Evolutionary conservation across 2,888 invertebrate genomes (phyloP).

Genomic region (Tolmerus cingulatus): DNA sequence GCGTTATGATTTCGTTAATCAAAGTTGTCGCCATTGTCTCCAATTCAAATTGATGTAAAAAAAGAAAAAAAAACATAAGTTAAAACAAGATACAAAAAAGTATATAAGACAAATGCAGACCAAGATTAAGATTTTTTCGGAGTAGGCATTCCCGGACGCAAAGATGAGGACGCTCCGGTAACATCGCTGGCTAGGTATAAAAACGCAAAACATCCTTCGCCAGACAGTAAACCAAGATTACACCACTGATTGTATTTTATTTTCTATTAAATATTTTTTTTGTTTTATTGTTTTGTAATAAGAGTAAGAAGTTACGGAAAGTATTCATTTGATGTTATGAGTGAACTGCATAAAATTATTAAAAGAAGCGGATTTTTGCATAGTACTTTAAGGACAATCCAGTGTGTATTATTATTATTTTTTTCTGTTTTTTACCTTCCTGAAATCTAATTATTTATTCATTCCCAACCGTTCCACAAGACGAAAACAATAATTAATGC

Average conservation of each 20-base stretch:
- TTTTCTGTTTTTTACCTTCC: background rate
- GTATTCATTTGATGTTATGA: slow-evolving; percentile 21
- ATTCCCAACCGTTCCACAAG: background rate
- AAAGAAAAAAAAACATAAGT: background rate
- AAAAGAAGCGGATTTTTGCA: slow-evolving; percentile 1
- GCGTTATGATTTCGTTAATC: slow-evolving; percentile 18
- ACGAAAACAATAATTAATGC: background rate
- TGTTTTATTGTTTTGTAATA: slow-evolving; percentile 15
- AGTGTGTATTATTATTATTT: background rate
- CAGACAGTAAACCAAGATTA: background rate
- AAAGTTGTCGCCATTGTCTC: slow-evolving; percentile 9
- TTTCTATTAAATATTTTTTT: slow-evolving; percentile 10
- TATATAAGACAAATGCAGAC: background rate
- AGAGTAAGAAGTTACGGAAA: slow-evolving; percentile 23
- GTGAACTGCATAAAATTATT: background rate
- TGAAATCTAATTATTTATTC: background rate
- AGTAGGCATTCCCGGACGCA: background rate
- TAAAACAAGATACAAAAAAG: background rate
- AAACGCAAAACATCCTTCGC: background rate
- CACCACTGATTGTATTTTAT: slow-evolving; percentile 12
- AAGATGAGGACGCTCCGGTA: background rate
- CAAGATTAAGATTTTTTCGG: background rate
- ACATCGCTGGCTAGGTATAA: slow-evolving; percentile 17
- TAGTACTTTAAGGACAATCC: background rate
- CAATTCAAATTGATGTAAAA: background rate